phyloP scores from a whole-genome alignment of 2,797 vertebrate species.

The Hemitrygon akajei region DNA sequence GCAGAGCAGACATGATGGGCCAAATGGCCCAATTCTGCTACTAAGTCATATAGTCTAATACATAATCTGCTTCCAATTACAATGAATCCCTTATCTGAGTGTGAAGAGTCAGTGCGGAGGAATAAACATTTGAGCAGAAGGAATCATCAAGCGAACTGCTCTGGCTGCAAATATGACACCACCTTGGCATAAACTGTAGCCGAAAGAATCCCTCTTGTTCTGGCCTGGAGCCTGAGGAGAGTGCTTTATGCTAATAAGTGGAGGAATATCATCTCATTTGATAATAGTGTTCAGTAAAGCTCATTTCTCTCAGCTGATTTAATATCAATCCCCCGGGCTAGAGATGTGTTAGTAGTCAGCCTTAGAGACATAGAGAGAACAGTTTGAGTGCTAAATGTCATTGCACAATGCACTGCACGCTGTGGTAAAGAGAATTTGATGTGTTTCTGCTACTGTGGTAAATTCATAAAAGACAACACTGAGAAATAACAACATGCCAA shows the following conservation, averaged over 20 bases:
- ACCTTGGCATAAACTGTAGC: neutral
- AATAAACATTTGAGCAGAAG: neutral
- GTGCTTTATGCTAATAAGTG: neutral
- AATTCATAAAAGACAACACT: neutral
- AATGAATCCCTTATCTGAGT: too few relatives aligned
- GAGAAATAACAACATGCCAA: neutral
- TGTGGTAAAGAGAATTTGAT: neutral
- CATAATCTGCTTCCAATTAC: neutral
- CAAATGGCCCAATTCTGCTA: too few relatives aligned
- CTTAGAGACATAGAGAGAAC: neutral
- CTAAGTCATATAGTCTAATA: too few relatives aligned
- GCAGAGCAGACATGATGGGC: too few relatives aligned
- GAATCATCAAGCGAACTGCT: neutral
- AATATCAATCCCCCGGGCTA: neutral
- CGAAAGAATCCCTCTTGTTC: neutral
- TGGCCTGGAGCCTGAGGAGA: neutral
- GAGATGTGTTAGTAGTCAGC: neutral
- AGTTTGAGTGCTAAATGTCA: neutral
- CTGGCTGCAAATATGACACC: neutral
- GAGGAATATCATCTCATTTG: neutral
- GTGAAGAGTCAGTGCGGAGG: neutral
- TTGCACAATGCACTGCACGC: neutral
- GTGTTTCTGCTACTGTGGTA: neutral
- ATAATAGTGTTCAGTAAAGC: neutral
- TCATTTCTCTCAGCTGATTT: neutral